phyloP scores from a whole-genome alignment of 2,888 invertebrate species.

The Lochmaea crataegi region DNA sequence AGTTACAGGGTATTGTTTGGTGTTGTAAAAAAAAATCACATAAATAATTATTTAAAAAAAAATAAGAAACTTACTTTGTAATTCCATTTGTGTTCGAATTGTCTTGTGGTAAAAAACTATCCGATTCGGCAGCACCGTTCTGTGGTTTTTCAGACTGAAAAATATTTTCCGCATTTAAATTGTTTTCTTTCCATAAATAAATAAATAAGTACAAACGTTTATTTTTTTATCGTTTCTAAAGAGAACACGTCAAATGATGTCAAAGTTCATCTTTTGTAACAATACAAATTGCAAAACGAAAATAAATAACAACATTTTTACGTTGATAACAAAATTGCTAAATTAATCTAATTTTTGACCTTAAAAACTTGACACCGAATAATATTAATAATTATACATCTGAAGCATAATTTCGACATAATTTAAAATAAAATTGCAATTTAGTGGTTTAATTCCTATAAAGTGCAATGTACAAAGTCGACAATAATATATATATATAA shows the following conservation, averaged over 20 bases:
- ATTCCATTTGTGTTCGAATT: slow-evolving; percentile 70
- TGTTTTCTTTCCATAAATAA: too few relatives aligned
- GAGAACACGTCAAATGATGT: not conserved
- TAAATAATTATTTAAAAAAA: not conserved
- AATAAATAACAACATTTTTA: not conserved
- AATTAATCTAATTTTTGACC: not conserved
- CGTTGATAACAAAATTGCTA: not conserved
- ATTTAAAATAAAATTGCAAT: too few relatives aligned
- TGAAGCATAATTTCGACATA: too few relatives aligned
- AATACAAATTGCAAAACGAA: not conserved
- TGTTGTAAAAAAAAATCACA: too few relatives aligned
- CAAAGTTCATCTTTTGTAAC: not conserved
- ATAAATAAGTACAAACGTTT: too few relatives aligned
- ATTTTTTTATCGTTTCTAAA: not conserved
- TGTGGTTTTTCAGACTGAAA: slow-evolving; percentile 30
- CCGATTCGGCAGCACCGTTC: slow-evolving; percentile 75
- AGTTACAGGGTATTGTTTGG: too few relatives aligned
- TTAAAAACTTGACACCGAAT: not conserved
- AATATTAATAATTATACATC: not conserved
- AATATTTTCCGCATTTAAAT: not conserved
- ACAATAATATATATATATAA: too few relatives aligned
- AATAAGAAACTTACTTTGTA: slow-evolving; percentile 66
- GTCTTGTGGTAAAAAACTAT: slow-evolving; percentile 82
- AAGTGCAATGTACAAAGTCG: too few relatives aligned
- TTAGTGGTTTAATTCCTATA: too few relatives aligned